These are phyloP conservation scores for Tetramorium alpestre DNA, from an alignment of 1,140 invertebrate species.

Conservation along the genomic window DNA sequence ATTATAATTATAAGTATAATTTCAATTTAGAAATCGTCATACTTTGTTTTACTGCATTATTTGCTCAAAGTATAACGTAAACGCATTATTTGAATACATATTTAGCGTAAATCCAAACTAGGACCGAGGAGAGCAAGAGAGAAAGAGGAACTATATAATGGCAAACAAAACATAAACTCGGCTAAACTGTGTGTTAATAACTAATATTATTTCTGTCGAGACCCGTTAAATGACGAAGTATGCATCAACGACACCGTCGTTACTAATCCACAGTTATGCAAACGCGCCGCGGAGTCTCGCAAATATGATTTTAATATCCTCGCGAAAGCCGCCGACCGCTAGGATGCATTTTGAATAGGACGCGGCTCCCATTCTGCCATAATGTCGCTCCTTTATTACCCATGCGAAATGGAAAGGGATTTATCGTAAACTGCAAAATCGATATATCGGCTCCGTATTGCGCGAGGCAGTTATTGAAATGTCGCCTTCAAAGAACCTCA, in stretches of 20 bases:
- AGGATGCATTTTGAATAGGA: constrained; percentile 43
- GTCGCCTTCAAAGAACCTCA: constrained; percentile 20
- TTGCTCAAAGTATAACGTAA: constrained; percentile 7
- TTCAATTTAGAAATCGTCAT: not conserved
- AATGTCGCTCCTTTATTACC: constrained; percentile 57
- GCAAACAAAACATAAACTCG: constrained; percentile 20
- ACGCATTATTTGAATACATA: constrained; percentile 37
- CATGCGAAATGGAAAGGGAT: constrained; percentile 33
- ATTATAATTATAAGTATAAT: not conserved
- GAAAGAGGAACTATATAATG: not conserved
- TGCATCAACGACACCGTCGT: constrained; percentile 38
- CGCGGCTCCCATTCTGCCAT: constrained; percentile 8
- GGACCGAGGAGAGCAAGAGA: not conserved
- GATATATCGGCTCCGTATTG: constrained; percentile 42
- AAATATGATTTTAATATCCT: constrained; percentile 61
- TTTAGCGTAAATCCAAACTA: constrained; percentile 31
- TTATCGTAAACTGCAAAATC: constrained; percentile 61
- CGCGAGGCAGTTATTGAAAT: constrained; percentile 55
- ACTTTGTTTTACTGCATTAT: not conserved
- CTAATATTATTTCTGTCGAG: constrained; percentile 42
- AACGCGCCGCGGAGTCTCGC: constrained; percentile 33
- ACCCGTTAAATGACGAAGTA: constrained; percentile 43
- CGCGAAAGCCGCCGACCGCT: constrained; percentile 19
- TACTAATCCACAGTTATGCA: constrained; percentile 50
- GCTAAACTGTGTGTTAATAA: constrained; percentile 31